Evolutionary conservation across 1,140 invertebrate genomes (phyloP), one percentile per base, ranked within the genome.

Genomic region (Drosophila repleta): DNA sequence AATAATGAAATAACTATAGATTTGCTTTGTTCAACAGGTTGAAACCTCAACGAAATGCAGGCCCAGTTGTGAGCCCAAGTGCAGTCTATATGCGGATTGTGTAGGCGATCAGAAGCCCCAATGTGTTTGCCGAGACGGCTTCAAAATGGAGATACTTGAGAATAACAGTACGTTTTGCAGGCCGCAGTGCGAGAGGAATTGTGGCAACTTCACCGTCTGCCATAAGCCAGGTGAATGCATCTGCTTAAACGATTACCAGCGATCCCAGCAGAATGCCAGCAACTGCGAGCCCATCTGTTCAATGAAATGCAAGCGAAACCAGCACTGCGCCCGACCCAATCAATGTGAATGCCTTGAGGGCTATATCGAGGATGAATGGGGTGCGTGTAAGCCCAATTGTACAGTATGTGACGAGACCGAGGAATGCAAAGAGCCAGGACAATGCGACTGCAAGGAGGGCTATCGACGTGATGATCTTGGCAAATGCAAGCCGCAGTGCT

Each of bases 341-440:
- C 0, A 1, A 1, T 70, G 67, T n/a, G 10, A 15, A 3, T 70
- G 67, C 15, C 4, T 24, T 2, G 1, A 0, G 21, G 61, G 35
- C 7, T 70, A 70, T 11, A 1, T 8, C 3, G 0, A 4, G 18
- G 17, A 49, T 26, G 0, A 3, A 0, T 29, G 7, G 1, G 17
- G 11, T 6, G n/a, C 15, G 0, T 68, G 66, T 1, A n/a, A 8
- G 8, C 32, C 66, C 5, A 29, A 55, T 1, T 69, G 66, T 11
- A 0, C 32, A 11, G 1, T 2, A 11, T 93, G 93, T 21, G 92
- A 91, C 0, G 93, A 93, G 61, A 74, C 92, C 0, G 93, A 94
- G 72, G 92, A 91, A 6, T 35, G 32, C 32, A 6, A 3, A 10
- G 2, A 35, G 7, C 32, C 32, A 11, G 32, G 4, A 11, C 32